Base-by-base conservation (phyloP, 1,140 invertebrate species). In the Marisa cornuarietis region DNA sequence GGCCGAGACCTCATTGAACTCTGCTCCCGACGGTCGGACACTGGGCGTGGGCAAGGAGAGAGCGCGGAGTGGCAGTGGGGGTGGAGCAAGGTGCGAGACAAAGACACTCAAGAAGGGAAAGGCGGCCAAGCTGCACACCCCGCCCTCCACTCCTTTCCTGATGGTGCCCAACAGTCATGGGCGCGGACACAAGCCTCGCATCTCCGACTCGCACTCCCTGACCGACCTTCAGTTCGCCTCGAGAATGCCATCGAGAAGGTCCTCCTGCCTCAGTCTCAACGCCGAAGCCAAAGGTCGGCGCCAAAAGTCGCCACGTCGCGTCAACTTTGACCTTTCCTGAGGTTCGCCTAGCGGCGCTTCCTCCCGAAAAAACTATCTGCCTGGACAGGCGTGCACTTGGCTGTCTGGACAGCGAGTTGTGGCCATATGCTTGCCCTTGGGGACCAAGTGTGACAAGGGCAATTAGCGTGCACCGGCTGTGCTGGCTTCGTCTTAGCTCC, bases 291-390 rank as follows among this genome's bases (percentile, higher is more conserved):
- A 66, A 24, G 79, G 79, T 49, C 73, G 78, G 9, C 65, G 79
- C 16, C 58, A 58, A 14, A 80, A 80, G 49, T 82, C 81, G 0
- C 78, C 81, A 0, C 78, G 79, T 49, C 72, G 79, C 49, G 81
- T 82, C 24, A 82, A 79, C 69, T 82, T 82, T 68, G 76, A 82
- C 54, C 78, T 82, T 26, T 82, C 81, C 73, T 82, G 76, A 77
- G 72, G 18, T 26, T 42, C 24, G 31, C 1, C 42, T 11, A 11
- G 52, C 22, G 42, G 8, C 22, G 2, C 6, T 42, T 42, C 31
- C 0, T 42, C 31, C 31, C 6, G 31, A 42, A 42, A n/a, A 9
- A n/a, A 51, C 71, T 14, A n/a, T 49, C 18, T 52, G 26, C 49
- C 16, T 8, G 51, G 52, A 68, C 22, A 14, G n/a, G 22, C 22